Percentiles rank a stretch among this genome's conserved stretches.
These are phyloP conservation scores for Cheumatopsyche charites DNA, from an alignment of 1,140 invertebrate species.

Conservation along the genomic window DNA sequence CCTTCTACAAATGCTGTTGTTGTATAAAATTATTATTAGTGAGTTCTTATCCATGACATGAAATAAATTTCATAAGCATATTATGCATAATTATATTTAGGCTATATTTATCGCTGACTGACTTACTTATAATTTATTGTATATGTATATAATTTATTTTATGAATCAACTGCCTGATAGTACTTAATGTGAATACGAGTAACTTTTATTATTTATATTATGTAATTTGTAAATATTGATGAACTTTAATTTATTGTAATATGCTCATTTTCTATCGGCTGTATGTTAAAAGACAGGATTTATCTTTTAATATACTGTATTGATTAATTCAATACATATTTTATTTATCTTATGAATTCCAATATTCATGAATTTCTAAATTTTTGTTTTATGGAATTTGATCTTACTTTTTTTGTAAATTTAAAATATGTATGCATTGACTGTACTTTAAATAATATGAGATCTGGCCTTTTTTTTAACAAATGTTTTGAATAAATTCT, in stretches of 20 bases:
- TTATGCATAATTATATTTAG: not conserved
- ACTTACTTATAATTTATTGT: conserved; percentile 42
- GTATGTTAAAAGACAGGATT: not conserved
- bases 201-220: not conserved
- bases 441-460: too few relatives aligned
- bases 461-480: too few relatives aligned
- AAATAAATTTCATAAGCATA: not conserved
- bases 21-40: conserved; percentile 36
- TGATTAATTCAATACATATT: too few relatives aligned
- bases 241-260: not conserved
- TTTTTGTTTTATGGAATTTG: not conserved
- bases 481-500: too few relatives aligned
- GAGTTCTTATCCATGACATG: conserved; percentile 2
- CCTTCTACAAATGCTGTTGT: conserved; percentile 44
- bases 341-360: too few relatives aligned
- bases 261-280: not conserved
- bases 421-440: too few relatives aligned
- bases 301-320: not conserved
- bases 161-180: conserved; percentile 43
- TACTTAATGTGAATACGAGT: conserved; percentile 41
- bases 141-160: conserved; percentile 39
- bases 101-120: conserved; percentile 45
- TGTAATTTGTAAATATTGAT: not conserved
- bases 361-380: not conserved
- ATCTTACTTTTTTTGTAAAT: not conserved